Percentiles rank a stretch among this genome's conserved stretches.
phyloP scores from a whole-genome alignment of 2,888 invertebrate genomes.

The Dysmachus trigonus region DNA sequence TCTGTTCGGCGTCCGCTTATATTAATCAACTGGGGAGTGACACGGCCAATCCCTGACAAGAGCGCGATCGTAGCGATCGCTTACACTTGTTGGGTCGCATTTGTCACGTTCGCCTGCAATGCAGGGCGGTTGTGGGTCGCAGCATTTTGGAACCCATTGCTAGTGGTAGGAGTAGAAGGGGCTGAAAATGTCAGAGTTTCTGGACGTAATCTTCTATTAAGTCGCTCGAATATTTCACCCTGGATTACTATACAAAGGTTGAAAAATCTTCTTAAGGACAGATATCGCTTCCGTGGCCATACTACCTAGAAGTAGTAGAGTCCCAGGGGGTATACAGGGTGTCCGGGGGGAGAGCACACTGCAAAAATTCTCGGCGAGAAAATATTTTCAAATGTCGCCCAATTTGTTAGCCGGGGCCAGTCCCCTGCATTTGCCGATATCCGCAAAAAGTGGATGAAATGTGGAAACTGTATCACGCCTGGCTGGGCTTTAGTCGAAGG shows the following conservation, averaged over 20 bases:
- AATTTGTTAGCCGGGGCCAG: slow-evolving; percentile 25
- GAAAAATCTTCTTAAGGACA: slow-evolving; percentile 28
- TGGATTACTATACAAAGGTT: slow-evolving; percentile 33
- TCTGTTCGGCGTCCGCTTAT: not conserved
- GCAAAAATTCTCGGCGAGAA: slow-evolving; percentile 19
- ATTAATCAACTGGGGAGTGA: not conserved
- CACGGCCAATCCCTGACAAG: not conserved
- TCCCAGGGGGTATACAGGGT: not conserved
- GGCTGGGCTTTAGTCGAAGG: slow-evolving; percentile 39
- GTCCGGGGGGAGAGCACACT: not conserved
- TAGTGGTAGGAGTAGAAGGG: not conserved
- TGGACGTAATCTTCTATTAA: slow-evolving; percentile 29
- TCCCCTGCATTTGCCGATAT: slow-evolving; percentile 37
- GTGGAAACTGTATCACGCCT: slow-evolving; percentile 40
- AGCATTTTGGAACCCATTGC: not conserved
- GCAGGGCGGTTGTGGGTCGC: not conserved
- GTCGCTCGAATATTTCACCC: slow-evolving; percentile 31
- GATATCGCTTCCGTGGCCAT: not conserved
- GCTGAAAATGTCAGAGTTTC: not conserved
- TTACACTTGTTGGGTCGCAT: not conserved
- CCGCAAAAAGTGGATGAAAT: slow-evolving; percentile 41
- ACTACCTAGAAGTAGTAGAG: not conserved
- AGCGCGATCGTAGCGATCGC: not conserved
- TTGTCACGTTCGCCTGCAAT: not conserved
- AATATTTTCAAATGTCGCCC: slow-evolving; percentile 41